A percentile compares a stretch with the other conserved stretches of the same genome.
These are phyloP conservation scores for Drosophila recens DNA, from an alignment of 2,888 invertebrate genomes.

Conservation along the genomic window DNA sequence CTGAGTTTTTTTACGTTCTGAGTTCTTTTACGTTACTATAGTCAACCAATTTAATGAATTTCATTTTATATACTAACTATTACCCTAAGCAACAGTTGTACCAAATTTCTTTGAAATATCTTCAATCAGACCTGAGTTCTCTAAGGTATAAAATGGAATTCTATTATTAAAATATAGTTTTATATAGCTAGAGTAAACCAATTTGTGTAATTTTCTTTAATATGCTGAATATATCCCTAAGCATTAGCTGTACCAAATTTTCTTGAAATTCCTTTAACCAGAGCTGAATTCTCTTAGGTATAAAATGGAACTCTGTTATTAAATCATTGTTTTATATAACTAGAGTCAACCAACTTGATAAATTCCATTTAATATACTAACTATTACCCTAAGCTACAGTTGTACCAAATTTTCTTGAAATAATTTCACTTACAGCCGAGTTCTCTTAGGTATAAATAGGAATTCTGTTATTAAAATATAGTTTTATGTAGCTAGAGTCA, in stretches of 20 bases:
- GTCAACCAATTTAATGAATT: not conserved
- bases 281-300: not conserved
- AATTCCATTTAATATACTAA: not conserved
- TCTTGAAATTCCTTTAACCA: not conserved
- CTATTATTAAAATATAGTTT: not conserved
- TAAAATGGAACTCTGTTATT: not conserved
- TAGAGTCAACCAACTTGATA: not conserved
- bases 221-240: too few relatives aligned
- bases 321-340: not conserved
- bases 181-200: too few relatives aligned
- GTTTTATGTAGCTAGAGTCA: too few relatives aligned
- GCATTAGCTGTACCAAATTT: not conserved
- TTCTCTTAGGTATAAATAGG: not conserved
- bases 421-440: not conserved
- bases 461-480: not conserved
- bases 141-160: not conserved
- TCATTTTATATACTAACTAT: not conserved
- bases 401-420: not conserved
- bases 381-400: too few relatives aligned
- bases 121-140: not conserved
- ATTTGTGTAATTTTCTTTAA: not conserved
- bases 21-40: too few relatives aligned
- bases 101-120: not conserved
- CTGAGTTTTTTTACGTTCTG: not conserved
- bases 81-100: not conserved